Evolutionary conservation across 2,113 vertebrate genomes (phyloP), one percentile per base, ranked within the genome.

Genomic region (Callipepla californica): DNA sequence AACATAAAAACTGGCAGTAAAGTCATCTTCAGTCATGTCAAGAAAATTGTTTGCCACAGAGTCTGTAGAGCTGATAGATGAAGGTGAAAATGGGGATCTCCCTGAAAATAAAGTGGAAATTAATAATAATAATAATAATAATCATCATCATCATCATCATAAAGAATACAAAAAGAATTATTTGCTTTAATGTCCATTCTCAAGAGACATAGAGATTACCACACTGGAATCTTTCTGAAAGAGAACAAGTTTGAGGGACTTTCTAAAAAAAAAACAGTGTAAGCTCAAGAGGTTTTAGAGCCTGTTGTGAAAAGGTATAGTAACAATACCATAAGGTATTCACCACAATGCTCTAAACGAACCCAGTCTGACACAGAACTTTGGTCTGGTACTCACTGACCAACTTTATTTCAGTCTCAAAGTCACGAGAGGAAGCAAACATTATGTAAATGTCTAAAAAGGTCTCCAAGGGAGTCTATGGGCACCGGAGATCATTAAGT

Each of bases 81-180:
- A 42, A 93, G 73, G 28, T 92, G 57, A 55, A 90, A 83, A 86
- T 94, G 50, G 34, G 55, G 53, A 55, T 55, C 16, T 32, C 28
- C 16, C 26, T 32, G 28, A 55, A 18, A 55, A 55, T 55, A 55
- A 32, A 55, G 26, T 19, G 28, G 30, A 57, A 32, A 57, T 36
- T 36, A 36, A 36, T 36, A 36, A 36, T 36, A 7, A 57, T 36
- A 36, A 36, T 36, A 36, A 36, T 36, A 7, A 57, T 28, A 48
- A 48, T 20, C 22, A 48, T 40, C 13, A 40, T 40, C 4, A 48
- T 21, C 10, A 48, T 21, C 21, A 48, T 20, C 8, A 20, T 20
- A 48, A 48, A 48, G 19, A 50, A 23, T 23, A 22, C 48, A 50
- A 20, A 48, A 22, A 50, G 16, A 82, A 73, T 65, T 87, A 36